Base-by-base conservation (phyloP, 2,797 vertebrate genomes). In the Phalloptychus januarius region DNA sequence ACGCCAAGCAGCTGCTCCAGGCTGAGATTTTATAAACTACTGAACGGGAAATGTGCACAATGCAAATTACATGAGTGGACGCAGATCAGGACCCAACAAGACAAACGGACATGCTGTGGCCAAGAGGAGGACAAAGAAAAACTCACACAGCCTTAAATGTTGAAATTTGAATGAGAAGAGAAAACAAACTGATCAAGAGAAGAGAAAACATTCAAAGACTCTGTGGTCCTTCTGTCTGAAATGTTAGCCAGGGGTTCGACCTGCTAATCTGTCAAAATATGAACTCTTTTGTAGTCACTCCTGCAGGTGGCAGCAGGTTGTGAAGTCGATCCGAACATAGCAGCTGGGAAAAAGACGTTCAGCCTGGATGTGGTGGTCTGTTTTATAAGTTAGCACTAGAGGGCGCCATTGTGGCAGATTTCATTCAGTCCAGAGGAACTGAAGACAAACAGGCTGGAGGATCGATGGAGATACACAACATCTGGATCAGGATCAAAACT, bases 361-460 rank as follows among this genome's bases (percentile, higher is more conserved):
- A 75, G 61, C 87, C 83, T 79, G 81, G 89, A 90, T 92, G 88
- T 83, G 89, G 86, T 84, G 76, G 86, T 93, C 91, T 89, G 87
- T 93, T 95, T 95, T 95, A 88, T 94, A 95, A 90, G 90, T 88
- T 86, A 88, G 86, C 95, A 91, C 88, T 86, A 81, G 93, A 93
- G 91, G 93, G 93, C 82, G 85, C 90, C 88, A 79, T 85, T 88
- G 90, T 73, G 83, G 73, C 83, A 83, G 86, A 80, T 79, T 83
- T 74, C 82, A 79, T 82, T 83, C 86, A 82, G 88, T 84, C 74
- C 70, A 86, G 78, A 79, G 76, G 71, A 77, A 70, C 74, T 52
- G 82, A 76, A 65, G 46, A 65, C 61, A 36, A 33, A 81, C 77
- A 73, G 87, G 81, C 85, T 63, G 38, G 38, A 69, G 65, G 58